Percentiles rank a stretch among this genome's conserved stretches.
These are phyloP conservation scores for Trichomycterus rosablanca DNA, from an alignment of 2,113 vertebrate species.

Conservation along the genomic window DNA sequence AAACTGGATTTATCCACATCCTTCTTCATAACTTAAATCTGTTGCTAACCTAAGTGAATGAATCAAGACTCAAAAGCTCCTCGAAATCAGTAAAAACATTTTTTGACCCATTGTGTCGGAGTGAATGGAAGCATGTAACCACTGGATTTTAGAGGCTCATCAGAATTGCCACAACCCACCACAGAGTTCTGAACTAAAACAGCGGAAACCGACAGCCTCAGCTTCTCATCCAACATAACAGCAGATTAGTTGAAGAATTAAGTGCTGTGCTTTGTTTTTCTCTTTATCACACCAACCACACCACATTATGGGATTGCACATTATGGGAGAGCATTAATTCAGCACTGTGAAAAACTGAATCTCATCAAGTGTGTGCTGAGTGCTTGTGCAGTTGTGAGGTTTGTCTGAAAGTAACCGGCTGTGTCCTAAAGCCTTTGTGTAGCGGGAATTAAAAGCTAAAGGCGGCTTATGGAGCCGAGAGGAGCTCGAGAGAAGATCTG, in stretches of 20 bases:
- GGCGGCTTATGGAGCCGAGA: conserved; percentile 49
- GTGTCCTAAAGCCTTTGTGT: conserved; percentile 46
- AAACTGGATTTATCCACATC: no score
- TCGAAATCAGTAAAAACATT: conserved; percentile 10
- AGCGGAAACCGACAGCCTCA: neutral
- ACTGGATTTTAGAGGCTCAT: conserved; percentile 15
- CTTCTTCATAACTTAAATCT: no score
- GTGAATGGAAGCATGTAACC: conserved; percentile 34
- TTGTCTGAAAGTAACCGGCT: conserved; percentile 12
- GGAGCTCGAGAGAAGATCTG: conserved; percentile 42
- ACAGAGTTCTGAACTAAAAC: conserved; percentile 13
- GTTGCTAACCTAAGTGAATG: no score
- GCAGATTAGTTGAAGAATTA: conserved; percentile 32
- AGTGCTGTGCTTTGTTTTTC: conserved; percentile 39
- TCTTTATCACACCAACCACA: conserved; percentile 39
- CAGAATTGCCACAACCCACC: conserved; percentile 16
- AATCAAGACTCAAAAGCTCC: no score
- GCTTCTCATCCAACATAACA: conserved; percentile 20
- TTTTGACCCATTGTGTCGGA: conserved; percentile 8
- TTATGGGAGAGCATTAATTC: conserved; percentile 59
- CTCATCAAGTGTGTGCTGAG: neutral
- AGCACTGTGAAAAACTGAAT: conserved; percentile 36
- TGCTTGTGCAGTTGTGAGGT: conserved; percentile 26
- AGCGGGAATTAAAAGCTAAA: conserved; percentile 28
- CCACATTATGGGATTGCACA: conserved; percentile 34